Evolutionary conservation across 2,113 vertebrate species (phyloP), one percentile per base, ranked within the genome.

Genomic region (Rhinopomastus cyanomelas): DNA sequence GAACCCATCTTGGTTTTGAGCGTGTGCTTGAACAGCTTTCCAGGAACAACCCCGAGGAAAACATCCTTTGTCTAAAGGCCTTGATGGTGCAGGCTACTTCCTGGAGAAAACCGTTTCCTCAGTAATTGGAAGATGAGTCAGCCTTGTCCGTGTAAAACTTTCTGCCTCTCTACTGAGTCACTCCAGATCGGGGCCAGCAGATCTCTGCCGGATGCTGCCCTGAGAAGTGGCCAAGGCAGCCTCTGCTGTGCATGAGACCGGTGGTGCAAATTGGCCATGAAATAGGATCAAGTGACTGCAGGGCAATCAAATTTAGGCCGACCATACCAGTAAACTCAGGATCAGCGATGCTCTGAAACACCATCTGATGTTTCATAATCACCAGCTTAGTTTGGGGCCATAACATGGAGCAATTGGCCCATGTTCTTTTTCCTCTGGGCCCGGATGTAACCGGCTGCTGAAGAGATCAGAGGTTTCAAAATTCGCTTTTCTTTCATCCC

Each of bases 101-200:
- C 89, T 65, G 68, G 65, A 88, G 80, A 75, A 92, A 93, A 66
- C 55, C 3, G 5, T 83, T 92, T 93, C 76, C 82, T 91, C 3
- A 1, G 55, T 59, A 90, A 88, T 27, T 76, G 52, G 56, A 84
- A 75, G 62, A 88, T 73, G 74, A 93, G 18, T 88, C 92, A 91
- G 71, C 62, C 44, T 81, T 21, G 69, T n/a, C 26, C 5, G 1
- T 53, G 55, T 6, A 37, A 91, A 92, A 75, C 46, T 62, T n/a
- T n/a, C n/a, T 81, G 23, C 67, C 75, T 73, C 53, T 78, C 11
- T 29, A 46, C 53, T 90, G 66, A 91, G 69, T 94, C 83, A 84
- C 32, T 86, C 27, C 16, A 37, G 42, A 76, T 69, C 80, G 16
- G 27, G n/a, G 55, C 81, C 67, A 95, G 49, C 32, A 81, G 83